Base-by-base conservation (phyloP, 2,888 invertebrate species). In the Acanthosepion esculentum region DNA sequence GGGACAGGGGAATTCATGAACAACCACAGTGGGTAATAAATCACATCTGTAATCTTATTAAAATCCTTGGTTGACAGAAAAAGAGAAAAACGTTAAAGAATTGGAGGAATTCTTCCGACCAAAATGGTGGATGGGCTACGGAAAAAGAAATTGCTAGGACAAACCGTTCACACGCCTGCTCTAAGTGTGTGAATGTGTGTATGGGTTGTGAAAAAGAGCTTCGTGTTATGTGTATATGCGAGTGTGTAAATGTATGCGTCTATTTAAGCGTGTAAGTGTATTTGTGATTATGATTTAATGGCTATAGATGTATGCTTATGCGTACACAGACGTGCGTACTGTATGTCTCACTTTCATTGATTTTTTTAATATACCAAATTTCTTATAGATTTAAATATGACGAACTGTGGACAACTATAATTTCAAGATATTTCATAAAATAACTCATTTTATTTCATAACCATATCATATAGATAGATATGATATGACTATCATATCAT, bases 41-140 rank as follows among this genome's bases (percentile, higher is more conserved):
- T 78, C 78, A 78, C 78, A 18, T 78, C 78, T 78, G 33, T 78
- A 78, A 78, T 78, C 78, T 78, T 78, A 78, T 78, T 78, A 78
- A 78, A 78, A 78, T 78, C 78, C 78, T n/a, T 10, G n/a, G n/a
- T 18, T 78, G 78, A 78, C 78, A 78, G 78, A 78, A 33, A 78
- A 78, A n/a, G 78, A 33, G 78, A 33, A 23, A 78, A 78, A n/a
- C 3, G n/a, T 10, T n/a, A n/a, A 78, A 78, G 12, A n/a, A 18
- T 78, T 78, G 78, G n/a, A 78, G 33, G n/a, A 78, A 78, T 78
- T 78, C 78, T 78, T 15, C n/a, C 78, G 78, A 78, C n/a, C n/a
- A 78, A 78, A n/a, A 78, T 78, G 78, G 78, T 18, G 78, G 78
- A 33, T 78, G n/a, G n/a, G n/a, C n/a, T 12, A n/a, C 78, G 12